Evolutionary conservation across 2,797 vertebrate genomes (phyloP), one percentile per base, ranked within the genome.

Genomic region (Myripristis jacobus): DNA sequence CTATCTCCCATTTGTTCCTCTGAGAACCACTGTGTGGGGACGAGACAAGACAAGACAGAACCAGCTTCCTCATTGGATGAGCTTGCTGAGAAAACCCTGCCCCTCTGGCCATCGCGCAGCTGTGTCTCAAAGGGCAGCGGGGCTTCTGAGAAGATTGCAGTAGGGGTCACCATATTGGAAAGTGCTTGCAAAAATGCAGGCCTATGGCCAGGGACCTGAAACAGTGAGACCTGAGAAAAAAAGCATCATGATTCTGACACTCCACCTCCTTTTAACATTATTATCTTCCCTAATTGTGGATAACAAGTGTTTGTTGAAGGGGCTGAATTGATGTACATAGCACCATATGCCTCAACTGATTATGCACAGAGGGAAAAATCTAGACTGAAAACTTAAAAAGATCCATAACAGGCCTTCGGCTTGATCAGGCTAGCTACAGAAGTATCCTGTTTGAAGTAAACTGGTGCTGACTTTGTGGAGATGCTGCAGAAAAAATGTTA

Each of bases 71-170:
- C 11, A 57, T 64, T 48, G 19, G 43, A 78, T 57, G 27, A 24
- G 54, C n/a, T 19, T 64, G 77, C 52, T 58, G 77, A 82, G 82
- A 90, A 87, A 84, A 72, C 43, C 36, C 44, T 2, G 25, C 71
- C 77, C 60, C 18, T 8, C 16, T 22, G 70, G 72, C 56, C 69
- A 61, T 75, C 53, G 19, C 41, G 61, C 87, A 87, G 87, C 83
- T 83, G 88, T 47, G 70, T 85, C 77, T 69, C 7, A 57, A 6
- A 71, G 60, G 60, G 77, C 19, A 0, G 38, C 4, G 0, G 50
- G 73, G 38, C 73, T 73, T 81, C 80, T 73, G 61, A 24, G 73
- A 84, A 77, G 71, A 65, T 59, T 60, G 19, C 56, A 10, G 16
- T 2, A 3, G 0, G n/a, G 70, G 79, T 78, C 62, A 74, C 63